Base-by-base conservation (phyloP, 1,140 invertebrate genomes). In the Plectrocnemia conspersa region DNA sequence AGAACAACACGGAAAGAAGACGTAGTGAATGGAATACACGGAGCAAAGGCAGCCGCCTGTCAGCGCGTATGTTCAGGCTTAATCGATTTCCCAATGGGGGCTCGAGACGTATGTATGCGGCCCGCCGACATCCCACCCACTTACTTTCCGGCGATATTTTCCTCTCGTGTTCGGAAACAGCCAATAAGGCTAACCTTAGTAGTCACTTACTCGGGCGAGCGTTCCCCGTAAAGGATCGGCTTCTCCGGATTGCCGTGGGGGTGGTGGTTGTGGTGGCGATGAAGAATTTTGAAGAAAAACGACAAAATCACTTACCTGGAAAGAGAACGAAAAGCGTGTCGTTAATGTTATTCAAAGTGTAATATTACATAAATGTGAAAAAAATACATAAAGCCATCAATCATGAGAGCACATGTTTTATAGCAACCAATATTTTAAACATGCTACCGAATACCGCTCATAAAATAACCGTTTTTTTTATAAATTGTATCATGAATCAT, bases 41-140 rank as follows among this genome's bases (percentile, higher is more conserved):
- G n/a, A n/a, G n/a, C n/a, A n/a, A n/a, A n/a, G n/a, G n/a, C n/a
- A n/a, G n/a, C n/a, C n/a, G n/a, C n/a, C n/a, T n/a, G n/a, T n/a
- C n/a, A n/a, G n/a, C n/a, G 45, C 29, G 45, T 24, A 23, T 24
- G 29, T 47, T 47, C 27, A n/a, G 27, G 2, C 45, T 24, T 47
- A 47, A 50, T 50, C 47, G 47, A 50, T 50, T 50, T 38, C 47
- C 47, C 47, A 38, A 38, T 50, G 47, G 47, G 42, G 38, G 9
- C 4, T 13, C 6, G 10, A 24, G 18, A 35, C 33, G 19, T 36
- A 33, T 19, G 9, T 48, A n/a, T n/a, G n/a, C n/a, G n/a, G n/a
- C 13, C 13, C n/a, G 27, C 23, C 5, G 10, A 45, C 18, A 45
- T 24, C 24, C 24, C 13, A 13, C 47, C 21, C 32, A 24, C 11